Evolutionary conservation across 2,113 vertebrate species (phyloP).

Genomic region (Gopherus flavomarginatus): DNA sequence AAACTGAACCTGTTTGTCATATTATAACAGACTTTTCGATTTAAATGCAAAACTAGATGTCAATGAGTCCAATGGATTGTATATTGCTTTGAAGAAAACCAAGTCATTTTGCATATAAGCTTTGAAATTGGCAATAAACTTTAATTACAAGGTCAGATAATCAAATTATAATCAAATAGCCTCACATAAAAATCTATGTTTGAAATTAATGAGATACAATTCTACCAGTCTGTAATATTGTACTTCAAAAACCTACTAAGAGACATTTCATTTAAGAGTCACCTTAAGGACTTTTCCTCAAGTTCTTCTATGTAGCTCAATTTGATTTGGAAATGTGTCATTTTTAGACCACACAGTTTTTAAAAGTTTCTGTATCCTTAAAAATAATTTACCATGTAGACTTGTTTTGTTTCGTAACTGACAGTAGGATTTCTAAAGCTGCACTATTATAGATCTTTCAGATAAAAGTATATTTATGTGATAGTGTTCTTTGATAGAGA

Average conservation of each 20-base stretch:
- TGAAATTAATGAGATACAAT: constrained; percentile 84
- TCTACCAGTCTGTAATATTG: constrained; percentile 72
- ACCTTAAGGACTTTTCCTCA: constrained; percentile 80
- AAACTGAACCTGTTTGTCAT: constrained; percentile 91
- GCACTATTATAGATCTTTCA: constrained; percentile 17
- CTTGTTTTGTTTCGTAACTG: constrained; percentile 19
- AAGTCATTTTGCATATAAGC: constrained; percentile 82
- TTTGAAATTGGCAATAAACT: constrained; percentile 84
- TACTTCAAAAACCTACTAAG: constrained; percentile 77
- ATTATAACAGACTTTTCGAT: constrained; percentile 83
- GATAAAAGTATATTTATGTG: not conserved
- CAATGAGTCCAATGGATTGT: constrained; percentile 78
- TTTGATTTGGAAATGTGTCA: constrained; percentile 79
- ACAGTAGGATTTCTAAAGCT: constrained; percentile 57
- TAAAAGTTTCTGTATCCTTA: constrained; percentile 67
- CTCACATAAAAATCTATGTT: constrained; percentile 82
- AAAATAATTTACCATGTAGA: constrained; percentile 2
- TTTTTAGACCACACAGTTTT: constrained; percentile 69
- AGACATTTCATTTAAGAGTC: constrained; percentile 83
- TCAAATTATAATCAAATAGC: constrained; percentile 86
- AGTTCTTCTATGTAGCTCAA: constrained; percentile 71
- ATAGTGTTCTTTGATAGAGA: constrained; percentile 9
- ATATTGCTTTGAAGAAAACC: constrained; percentile 80
- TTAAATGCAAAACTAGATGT: constrained; percentile 85
- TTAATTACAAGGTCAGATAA: constrained; percentile 87